Percentiles rank a stretch among this genome's conserved stretches.
Conservation (phyloP, 2,797 vertebrate genomes). For the Picus viridis region DNA sequence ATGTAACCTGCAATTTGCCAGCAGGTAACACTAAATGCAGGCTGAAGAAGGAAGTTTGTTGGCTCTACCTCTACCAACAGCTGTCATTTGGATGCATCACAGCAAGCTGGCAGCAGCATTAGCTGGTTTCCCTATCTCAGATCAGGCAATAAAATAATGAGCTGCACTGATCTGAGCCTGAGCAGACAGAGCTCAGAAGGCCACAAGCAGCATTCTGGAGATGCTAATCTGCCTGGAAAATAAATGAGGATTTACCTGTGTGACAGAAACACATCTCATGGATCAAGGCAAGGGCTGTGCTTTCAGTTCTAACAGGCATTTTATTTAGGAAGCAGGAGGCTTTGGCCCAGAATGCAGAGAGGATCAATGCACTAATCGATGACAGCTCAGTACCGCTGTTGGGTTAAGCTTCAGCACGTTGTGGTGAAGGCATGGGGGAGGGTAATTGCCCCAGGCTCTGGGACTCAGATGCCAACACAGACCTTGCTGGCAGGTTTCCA, state of each 20-base stretch:
- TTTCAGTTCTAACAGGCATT: neutral
- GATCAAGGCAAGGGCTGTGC: neutral
- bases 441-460: neutral
- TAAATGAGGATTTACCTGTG: neutral
- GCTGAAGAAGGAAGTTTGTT: neutral
- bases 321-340: neutral
- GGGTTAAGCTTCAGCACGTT: constrained; percentile 5
- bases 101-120: neutral
- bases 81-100: neutral
- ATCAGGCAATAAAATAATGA: neutral
- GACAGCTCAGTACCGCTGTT: neutral
- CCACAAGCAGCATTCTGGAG: neutral
- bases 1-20: neutral
- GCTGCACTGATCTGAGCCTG: neutral
- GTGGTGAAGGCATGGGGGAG: neutral
- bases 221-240: neutral
- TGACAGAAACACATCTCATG: neutral
- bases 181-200: neutral
- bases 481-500: neutral
- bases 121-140: neutral
- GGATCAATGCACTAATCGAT: neutral
- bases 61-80: neutral
- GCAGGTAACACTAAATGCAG: neutral
- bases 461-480: neutral
- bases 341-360: neutral